Evolutionary conservation across 2,888 invertebrate species (phyloP), one percentile per base, ranked within the genome.

Genomic region (Agrotis puta): DNA sequence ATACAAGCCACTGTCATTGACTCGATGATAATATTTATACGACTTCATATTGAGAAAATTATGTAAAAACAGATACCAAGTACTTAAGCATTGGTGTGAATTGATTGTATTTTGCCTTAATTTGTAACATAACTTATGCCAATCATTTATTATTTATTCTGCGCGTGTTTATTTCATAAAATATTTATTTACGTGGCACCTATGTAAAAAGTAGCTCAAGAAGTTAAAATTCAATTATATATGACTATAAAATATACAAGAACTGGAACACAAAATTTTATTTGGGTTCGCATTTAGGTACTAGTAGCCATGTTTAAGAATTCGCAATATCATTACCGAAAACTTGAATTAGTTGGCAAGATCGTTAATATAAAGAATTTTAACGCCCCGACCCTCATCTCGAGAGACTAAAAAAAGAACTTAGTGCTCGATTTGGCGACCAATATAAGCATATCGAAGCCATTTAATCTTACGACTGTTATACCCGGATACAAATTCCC

Each of bases 401-500:
- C 16, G 16, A 0, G 51, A 45, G 22, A 13, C n/a, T 47, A 64
- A 74, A 79, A 71, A 65, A 72, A 65, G 22, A 71, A 71, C 68
- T 70, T 74, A 59, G 63, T 72, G 53, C 56, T 71, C 67, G 68
- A 74, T 73, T 77, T 82, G 69, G 71, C 70, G 59, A 74, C 72
- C 76, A 72, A 79, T 73, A 39, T 39, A 39, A 71, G 64, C 73
- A 59, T 71, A 74, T 74, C 71, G 43, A 54, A 72, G 62, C 68
- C 80, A 73, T 83, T 77, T 79, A 76, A 85, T 80, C 79, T 81
- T 83, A 72, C 59, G 64, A 74, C 45, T 74, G 70, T 77, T 54
- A 71, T 65, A 87, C 85, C 88, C 89, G 89, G 88, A 89, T 84
- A 78, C 87, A 78, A 86, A 86, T 88, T 84, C 85, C 84, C 90